Conservation (phyloP, 2,797 vertebrate genomes). For the Loriculus beryllinus region DNA sequence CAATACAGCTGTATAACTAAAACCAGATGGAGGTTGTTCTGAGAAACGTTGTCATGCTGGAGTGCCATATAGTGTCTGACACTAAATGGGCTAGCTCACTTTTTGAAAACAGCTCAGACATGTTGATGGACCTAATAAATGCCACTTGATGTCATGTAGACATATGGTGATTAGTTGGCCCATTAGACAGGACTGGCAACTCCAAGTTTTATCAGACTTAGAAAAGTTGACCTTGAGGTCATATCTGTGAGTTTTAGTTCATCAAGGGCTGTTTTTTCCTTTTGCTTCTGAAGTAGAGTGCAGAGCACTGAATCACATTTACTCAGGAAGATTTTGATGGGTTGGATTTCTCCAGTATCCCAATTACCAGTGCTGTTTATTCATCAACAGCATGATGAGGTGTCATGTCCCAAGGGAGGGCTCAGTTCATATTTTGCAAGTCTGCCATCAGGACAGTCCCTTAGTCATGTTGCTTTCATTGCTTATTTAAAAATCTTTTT, state of each 20-base stretch:
- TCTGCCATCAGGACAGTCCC: background rate
- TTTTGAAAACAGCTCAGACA: background rate
- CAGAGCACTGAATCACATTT: background rate
- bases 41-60: fast-evolving
- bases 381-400: background rate
- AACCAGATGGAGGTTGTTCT: background rate
- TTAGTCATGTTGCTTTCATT: background rate
- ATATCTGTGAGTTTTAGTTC: background rate
- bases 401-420: background rate
- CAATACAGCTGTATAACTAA: background rate
- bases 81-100: background rate
- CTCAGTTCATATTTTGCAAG: background rate
- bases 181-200: background rate
- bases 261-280: background rate
- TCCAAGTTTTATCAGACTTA: background rate
- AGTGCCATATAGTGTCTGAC: background rate
- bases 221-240: background rate
- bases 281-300: background rate
- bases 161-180: background rate
- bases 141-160: background rate
- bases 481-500: conserved; percentile 3
- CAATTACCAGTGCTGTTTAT: background rate
- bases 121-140: background rate
- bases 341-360: background rate
- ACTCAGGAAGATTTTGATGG: background rate